These are phyloP conservation scores for Zaprionus inermis DNA, from an alignment of 1,140 invertebrate species.

Conservation along the genomic window DNA sequence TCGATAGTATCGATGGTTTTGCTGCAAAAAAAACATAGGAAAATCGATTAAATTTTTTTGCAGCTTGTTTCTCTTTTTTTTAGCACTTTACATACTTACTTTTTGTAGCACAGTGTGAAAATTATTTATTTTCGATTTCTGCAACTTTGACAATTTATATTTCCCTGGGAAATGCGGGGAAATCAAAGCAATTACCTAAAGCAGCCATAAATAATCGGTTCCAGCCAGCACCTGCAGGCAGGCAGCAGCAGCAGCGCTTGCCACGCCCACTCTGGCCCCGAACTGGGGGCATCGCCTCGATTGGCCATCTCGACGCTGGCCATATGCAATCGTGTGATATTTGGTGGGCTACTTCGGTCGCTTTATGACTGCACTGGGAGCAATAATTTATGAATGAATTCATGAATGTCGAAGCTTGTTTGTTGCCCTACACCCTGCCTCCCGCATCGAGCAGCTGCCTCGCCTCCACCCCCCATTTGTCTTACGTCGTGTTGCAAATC, in stretches of 20 bases:
- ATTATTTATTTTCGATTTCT: slow-evolving; percentile 20
- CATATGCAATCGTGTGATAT: slow-evolving; percentile 77
- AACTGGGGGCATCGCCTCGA: not conserved
- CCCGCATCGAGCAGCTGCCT: not conserved
- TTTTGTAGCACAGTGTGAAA: not conserved
- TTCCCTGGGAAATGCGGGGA: slow-evolving; percentile 11
- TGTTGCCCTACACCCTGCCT: slow-evolving; percentile 9
- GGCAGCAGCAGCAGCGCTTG: not conserved
- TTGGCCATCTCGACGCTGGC: slow-evolving; percentile 31
- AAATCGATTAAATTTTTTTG: no score
- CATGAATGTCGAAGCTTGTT: slow-evolving; percentile 73
- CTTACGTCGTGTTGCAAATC: slow-evolving; percentile 43
- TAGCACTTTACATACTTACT: no score
- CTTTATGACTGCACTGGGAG: slow-evolving; percentile 78
- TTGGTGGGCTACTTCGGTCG: slow-evolving; percentile 70
- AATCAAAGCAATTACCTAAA: slow-evolving; percentile 55
- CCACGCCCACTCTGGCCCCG: slow-evolving; percentile 10
- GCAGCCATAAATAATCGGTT: slow-evolving; percentile 43
- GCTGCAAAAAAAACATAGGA: no score
- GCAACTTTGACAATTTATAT: slow-evolving; percentile 36
- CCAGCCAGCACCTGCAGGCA: not conserved
- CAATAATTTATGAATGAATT: slow-evolving; percentile 82
- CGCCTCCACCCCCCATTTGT: not conserved
- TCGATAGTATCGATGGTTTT: no score
- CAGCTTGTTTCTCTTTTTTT: no score